These are phyloP conservation scores for Procavia capensis DNA, from an alignment of 2,113 vertebrate genomes.

Conservation along the genomic window DNA sequence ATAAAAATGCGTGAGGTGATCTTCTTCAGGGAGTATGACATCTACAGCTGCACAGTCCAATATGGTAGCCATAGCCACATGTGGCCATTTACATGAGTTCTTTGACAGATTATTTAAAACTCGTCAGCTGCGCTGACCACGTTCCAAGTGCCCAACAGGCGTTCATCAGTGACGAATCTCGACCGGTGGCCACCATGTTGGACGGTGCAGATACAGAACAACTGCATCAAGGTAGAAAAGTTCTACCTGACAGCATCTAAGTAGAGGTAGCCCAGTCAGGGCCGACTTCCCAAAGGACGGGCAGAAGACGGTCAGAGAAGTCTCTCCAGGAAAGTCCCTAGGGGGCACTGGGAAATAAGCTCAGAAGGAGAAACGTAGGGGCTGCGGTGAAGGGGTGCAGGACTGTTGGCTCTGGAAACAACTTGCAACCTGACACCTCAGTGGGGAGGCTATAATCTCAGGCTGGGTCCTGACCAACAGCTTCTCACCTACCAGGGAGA, in stretches of 20 bases:
- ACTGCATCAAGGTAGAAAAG: not conserved
- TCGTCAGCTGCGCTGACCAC: not conserved
- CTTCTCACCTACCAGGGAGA: not conserved
- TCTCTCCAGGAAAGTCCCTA: not conserved
- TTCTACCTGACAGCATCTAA: not conserved
- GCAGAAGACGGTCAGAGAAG: not conserved
- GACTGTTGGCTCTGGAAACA: not conserved
- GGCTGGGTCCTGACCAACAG: not conserved
- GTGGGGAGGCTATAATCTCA: not conserved
- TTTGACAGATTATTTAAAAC: too few relatives aligned
- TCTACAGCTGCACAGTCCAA: not conserved
- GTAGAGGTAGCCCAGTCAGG: not conserved
- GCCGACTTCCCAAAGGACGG: constrained; percentile 34
- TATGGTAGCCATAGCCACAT: not conserved
- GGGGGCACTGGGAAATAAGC: not conserved
- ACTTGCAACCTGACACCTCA: not conserved
- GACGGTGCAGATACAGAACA: not conserved
- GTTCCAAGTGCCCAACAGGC: not conserved
- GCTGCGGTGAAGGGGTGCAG: not conserved
- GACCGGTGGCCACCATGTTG: not conserved
- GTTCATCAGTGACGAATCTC: not conserved
- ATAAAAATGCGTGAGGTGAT: not conserved
- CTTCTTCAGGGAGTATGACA: not conserved
- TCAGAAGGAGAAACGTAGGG: constrained; percentile 10
- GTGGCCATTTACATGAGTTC: not conserved